These are phyloP conservation scores for Rhynchotus rufescens DNA, from an alignment of 2,797 vertebrate species.

Conservation along the genomic window DNA sequence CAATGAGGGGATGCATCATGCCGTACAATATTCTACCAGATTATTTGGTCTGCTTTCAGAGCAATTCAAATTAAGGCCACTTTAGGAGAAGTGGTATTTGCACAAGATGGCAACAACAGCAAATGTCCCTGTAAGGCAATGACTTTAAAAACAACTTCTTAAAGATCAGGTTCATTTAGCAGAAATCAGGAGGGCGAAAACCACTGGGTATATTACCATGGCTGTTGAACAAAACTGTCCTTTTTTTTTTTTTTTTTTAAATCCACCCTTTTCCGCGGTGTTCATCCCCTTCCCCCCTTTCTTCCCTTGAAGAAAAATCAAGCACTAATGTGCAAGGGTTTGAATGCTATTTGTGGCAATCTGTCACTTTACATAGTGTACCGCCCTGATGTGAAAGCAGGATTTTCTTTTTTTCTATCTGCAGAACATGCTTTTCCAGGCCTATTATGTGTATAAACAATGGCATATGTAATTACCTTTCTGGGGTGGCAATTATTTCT, in stretches of 20 bases:
- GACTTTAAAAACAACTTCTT: constrained; percentile 61
- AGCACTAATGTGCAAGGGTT: constrained; percentile 53
- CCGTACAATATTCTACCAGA: constrained; percentile 31
- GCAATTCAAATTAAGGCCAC: constrained; percentile 62
- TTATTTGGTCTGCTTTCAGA: constrained; percentile 55
- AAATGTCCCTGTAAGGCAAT: constrained; percentile 55
- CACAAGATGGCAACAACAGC: constrained; percentile 32
- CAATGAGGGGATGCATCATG: constrained; percentile 6
- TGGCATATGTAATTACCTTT: constrained; percentile 83
- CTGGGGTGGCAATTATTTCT: constrained; percentile 80
- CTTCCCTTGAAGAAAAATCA: constrained; percentile 50
- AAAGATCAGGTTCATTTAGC: constrained; percentile 55
- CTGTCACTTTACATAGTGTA: constrained; percentile 75
- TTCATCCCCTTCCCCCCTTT: constrained; percentile 34
- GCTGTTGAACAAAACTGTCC: constrained; percentile 30
- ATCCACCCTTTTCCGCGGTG: neutral
- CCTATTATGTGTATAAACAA: constrained; percentile 83
- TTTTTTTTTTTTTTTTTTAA: neutral
- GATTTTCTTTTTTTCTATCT: constrained; percentile 60
- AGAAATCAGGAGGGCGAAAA: constrained; percentile 32
- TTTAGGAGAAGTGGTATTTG: constrained; percentile 57
- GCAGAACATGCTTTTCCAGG: constrained; percentile 76
- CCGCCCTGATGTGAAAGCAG: constrained; percentile 71
- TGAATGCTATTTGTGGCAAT: constrained; percentile 74
- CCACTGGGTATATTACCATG: neutral